Percentiles rank a stretch among this genome's conserved stretches.
Evolutionary conservation across 2,797 vertebrate genomes (phyloP).

Genomic region (Oryzias dopingdopingensis): DNA sequence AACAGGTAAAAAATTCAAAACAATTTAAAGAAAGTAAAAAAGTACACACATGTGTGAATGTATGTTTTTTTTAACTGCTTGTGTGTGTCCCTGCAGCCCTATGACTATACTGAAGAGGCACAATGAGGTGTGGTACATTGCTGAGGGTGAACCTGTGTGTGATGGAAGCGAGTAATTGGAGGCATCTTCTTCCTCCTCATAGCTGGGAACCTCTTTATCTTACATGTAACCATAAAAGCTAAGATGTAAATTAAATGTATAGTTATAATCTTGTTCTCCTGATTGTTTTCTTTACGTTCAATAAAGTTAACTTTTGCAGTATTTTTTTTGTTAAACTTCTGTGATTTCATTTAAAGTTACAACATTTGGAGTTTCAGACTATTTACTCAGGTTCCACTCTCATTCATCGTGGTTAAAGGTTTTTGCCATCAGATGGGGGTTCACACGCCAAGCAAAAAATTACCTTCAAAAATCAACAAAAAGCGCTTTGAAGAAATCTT

Average conservation of each 20-base stretch:
- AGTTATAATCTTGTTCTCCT: not conserved
- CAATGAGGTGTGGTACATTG: conserved; percentile 77
- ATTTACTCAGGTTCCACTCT: too few species aligned
- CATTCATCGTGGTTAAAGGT: not conserved
- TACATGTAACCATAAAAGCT: conserved; percentile 1
- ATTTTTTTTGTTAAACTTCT: not conserved
- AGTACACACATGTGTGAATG: not conserved
- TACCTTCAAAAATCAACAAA: not conserved
- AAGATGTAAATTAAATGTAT: not conserved
- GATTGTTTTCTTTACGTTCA: conserved; percentile 14
- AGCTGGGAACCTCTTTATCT: not conserved
- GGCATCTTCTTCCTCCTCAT: not conserved
- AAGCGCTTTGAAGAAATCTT: not conserved
- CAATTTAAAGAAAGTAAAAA: not conserved
- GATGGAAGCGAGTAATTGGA: conserved; percentile 18
- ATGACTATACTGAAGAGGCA: conserved; percentile 62
- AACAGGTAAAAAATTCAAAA: conserved; percentile 66
- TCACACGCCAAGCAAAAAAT: not conserved
- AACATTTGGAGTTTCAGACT: too few species aligned
- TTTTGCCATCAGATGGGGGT: not conserved
- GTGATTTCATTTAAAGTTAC: too few species aligned
- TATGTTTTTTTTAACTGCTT: conserved; percentile 4
- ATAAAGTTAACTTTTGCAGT: conserved; percentile 45
- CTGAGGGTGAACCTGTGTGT: conserved; percentile 54
- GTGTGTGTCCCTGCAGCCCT: conserved; percentile 64